Evolutionary conservation across 2,113 vertebrate genomes (phyloP).

Genomic region (Mormoops blainvillei): DNA sequence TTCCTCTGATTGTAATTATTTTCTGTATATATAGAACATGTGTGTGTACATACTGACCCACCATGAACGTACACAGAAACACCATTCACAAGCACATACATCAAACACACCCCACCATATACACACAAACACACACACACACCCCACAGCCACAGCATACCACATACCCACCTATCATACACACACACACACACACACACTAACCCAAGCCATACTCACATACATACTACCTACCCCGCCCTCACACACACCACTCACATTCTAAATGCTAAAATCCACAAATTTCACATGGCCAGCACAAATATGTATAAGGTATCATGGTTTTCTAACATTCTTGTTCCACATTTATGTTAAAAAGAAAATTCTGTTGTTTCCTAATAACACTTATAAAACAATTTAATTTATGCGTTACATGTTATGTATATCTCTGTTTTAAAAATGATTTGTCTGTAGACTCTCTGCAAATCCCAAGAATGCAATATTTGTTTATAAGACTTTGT

Average conservation of each 20-base stretch:
- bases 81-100: background rate
- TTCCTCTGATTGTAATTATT: background rate
- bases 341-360: background rate
- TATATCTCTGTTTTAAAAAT: background rate
- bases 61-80: background rate
- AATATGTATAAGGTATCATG: background rate
- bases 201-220: background rate
- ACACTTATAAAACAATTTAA: background rate
- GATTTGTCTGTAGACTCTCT: background rate
- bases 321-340: background rate
- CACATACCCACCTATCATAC: background rate
- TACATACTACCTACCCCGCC: fast-evolving
- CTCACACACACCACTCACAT: background rate
- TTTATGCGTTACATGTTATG: background rate
- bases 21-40: background rate
- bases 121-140: background rate
- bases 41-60: background rate
- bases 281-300: background rate
- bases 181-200: background rate
- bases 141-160: background rate
- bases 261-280: background rate
- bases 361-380: background rate
- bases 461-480: background rate
- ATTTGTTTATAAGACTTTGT: background rate
- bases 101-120: background rate